A percentile compares a stretch with the other conserved stretches of the same genome.
Conservation (phyloP, 2,797 vertebrate species). For the Dromococcyx pavoninus region DNA sequence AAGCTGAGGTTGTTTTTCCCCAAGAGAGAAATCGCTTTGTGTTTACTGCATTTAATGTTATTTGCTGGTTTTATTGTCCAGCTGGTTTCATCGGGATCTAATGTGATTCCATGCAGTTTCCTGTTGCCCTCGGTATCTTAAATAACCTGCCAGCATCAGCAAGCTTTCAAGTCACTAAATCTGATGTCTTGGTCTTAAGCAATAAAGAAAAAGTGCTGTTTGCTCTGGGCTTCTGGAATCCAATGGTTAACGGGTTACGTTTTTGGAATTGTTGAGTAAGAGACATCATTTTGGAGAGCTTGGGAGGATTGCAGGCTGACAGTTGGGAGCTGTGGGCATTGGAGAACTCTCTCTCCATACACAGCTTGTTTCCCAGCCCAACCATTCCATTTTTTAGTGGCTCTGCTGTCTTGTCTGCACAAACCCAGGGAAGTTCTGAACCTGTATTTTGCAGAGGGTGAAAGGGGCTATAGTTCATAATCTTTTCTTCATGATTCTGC, state of each 20-base stretch:
- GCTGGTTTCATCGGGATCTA: neutral
- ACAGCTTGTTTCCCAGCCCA: neutral
- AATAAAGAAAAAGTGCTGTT: neutral
- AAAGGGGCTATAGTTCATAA: neutral
- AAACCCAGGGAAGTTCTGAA: neutral
- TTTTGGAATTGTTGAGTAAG: neutral
- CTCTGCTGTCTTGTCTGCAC: neutral
- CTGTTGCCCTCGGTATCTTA: neutral
- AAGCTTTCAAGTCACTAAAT: neutral
- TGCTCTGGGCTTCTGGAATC: neutral
- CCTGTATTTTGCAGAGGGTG: neutral
- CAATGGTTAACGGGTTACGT: neutral
- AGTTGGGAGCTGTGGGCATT: neutral
- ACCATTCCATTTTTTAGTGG: neutral
- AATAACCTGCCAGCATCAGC: neutral
- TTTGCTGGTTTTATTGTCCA: neutral
- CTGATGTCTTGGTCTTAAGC: neutral
- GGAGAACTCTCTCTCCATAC: neutral
- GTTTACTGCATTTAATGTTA: neutral
- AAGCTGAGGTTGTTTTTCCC: neutral
- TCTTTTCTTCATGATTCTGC: neutral
- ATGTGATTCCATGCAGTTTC: neutral
- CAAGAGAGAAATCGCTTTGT: neutral
- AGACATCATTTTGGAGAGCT: neutral
- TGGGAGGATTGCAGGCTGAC: neutral